Percentiles rank a stretch among this genome's conserved stretches.
Conservation (phyloP, 2,888 invertebrate genomes). For the Leptinotarsa haldemani region DNA sequence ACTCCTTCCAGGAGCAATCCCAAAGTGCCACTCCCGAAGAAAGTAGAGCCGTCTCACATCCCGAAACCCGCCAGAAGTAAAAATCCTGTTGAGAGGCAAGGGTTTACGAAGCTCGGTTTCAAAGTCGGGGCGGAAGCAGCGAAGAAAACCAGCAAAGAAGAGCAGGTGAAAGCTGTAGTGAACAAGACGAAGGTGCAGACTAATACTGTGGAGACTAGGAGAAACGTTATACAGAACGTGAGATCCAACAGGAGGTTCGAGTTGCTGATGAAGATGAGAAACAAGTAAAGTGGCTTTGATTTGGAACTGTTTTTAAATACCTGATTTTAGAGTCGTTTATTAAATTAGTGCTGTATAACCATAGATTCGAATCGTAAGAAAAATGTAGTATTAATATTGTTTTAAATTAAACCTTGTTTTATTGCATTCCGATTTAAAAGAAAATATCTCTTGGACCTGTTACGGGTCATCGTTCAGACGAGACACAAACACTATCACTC, state of each 20-base stretch:
- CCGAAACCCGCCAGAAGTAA: conserved; percentile 25
- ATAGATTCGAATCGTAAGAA: no score
- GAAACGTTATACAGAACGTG: conserved; percentile 73
- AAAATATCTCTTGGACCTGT: no score
- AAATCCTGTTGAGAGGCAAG: conserved; percentile 26
- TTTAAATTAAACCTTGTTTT: no score
- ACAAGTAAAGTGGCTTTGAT: conserved; percentile 22
- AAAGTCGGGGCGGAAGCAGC: conserved; percentile 37
- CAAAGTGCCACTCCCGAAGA: background rate
- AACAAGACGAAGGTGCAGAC: conserved; percentile 49
- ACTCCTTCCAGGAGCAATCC: background rate
- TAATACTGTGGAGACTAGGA: conserved; percentile 50
- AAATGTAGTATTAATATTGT: no score
- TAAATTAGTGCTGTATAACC: no score
- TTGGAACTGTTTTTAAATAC: background rate
- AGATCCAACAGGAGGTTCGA: conserved; percentile 79
- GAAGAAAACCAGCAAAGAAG: conserved; percentile 41
- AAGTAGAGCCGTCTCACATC: conserved; percentile 11
- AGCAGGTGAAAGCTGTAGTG: conserved; percentile 50
- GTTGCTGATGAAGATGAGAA: conserved; percentile 74
- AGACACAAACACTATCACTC: no score
- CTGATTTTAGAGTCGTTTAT: no score
- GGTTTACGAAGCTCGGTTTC: conserved; percentile 50
- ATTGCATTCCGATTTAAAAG: no score
- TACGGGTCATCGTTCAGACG: no score